A percentile compares a stretch with the other conserved stretches of the same genome.
Evolutionary conservation across 2,797 vertebrate genomes (phyloP).

Genomic region (Propithecus perrieri): DNA sequence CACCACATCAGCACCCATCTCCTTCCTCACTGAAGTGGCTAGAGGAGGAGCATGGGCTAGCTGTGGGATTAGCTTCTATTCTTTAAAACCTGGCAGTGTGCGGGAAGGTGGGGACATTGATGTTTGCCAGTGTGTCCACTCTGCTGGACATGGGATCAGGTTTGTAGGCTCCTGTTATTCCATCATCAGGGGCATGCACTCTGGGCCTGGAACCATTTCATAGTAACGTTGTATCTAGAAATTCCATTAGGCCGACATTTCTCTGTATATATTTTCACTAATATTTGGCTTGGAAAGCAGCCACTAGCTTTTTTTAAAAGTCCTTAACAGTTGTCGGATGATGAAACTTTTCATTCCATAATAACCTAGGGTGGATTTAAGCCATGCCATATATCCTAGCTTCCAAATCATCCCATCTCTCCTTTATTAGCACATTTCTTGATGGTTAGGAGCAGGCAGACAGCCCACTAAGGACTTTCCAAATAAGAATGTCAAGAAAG

Average conservation of each 20-base stretch:
- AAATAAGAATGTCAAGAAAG: conserved; percentile 46
- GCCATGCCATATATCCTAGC: neutral
- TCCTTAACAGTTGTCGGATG: conserved; percentile 52
- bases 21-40: neutral
- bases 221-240: neutral
- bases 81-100: neutral
- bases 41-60: neutral
- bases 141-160: neutral
- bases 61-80: neutral
- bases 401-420: neutral
- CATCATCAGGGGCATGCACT: neutral
- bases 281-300: conserved; percentile 63
- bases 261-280: conserved; percentile 38
- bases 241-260: conserved; percentile 13
- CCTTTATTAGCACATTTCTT: neutral
- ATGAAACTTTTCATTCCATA: conserved; percentile 55
- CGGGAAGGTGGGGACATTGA: neutral
- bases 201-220: neutral
- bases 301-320: conserved; percentile 50
- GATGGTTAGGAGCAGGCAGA: conserved; percentile 15
- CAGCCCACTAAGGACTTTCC: neutral
- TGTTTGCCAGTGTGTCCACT: neutral
- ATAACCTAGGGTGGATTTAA: conserved; percentile 53
- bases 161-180: neutral
- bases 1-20: too few relatives aligned